Evolutionary conservation across 2,888 invertebrate genomes (phyloP).

Genomic region (Hymenopus coronatus): DNA sequence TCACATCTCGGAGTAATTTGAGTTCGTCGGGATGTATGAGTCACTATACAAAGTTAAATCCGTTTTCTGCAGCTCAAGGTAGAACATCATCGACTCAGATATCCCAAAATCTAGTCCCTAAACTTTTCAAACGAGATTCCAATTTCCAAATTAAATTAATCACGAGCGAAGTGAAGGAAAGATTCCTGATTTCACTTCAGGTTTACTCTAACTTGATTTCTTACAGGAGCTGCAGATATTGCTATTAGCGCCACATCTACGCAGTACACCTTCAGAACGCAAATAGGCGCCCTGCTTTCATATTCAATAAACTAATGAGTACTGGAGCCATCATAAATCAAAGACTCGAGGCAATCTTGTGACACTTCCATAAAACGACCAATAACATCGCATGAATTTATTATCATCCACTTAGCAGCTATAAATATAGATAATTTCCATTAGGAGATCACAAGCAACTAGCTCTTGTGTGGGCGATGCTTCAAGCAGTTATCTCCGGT

Average conservation of each 20-base stretch:
- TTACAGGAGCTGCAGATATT: not conserved
- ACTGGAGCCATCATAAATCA: not conserved
- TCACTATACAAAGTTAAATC: too few relatives aligned
- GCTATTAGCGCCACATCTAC: not conserved
- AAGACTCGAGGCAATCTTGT: not conserved
- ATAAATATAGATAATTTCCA: not conserved
- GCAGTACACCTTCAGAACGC: too few relatives aligned
- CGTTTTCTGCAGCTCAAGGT: too few relatives aligned
- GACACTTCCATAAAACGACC: not conserved
- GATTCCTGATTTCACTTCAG: too few relatives aligned
- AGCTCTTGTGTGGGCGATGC: not conserved
- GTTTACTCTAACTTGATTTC: too few relatives aligned
- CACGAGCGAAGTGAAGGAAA: too few relatives aligned
- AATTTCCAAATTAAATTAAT: too few relatives aligned
- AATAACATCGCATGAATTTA: not conserved
- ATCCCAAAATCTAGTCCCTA: too few relatives aligned
- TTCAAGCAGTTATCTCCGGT: not conserved
- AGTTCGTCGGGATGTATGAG: too few relatives aligned
- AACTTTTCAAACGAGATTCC: too few relatives aligned
- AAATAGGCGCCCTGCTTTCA: not conserved
- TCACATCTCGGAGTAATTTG: too few relatives aligned
- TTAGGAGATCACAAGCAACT: not conserved
- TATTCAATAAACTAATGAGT: not conserved
- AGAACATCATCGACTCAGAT: too few relatives aligned
- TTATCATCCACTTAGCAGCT: not conserved